phyloP scores from a whole-genome alignment of 2,113 vertebrate genomes.

The Theristicus caerulescens region DNA sequence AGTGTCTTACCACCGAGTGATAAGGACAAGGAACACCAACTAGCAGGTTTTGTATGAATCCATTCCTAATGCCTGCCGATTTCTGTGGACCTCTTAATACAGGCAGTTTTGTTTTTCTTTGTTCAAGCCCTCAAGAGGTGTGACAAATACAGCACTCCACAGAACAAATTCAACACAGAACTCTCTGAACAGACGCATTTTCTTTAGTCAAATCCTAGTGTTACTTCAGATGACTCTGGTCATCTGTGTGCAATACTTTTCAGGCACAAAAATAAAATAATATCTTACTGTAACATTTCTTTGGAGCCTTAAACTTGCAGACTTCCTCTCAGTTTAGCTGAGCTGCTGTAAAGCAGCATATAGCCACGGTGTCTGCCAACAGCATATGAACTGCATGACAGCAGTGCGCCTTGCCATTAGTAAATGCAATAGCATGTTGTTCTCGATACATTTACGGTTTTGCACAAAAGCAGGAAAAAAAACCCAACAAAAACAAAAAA shows the following conservation, averaged over 20 bases:
- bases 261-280: background rate
- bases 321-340: background rate
- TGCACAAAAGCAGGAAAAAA: background rate
- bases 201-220: background rate
- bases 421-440: conserved; percentile 1
- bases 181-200: background rate
- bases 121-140: background rate
- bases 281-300: background rate
- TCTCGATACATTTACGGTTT: conserved; percentile 31
- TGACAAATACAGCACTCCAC: background rate
- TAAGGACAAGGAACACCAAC: background rate
- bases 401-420: background rate
- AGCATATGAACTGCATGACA: background rate
- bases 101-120: background rate
- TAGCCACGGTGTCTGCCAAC: background rate
- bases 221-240: background rate
- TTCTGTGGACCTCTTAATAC: background rate
- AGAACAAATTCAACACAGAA: background rate
- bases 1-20: background rate
- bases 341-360: background rate
- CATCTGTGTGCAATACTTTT: background rate
- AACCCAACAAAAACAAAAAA: conserved; percentile 12
- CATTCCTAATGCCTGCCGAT: background rate
- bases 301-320: background rate
- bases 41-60: background rate